Evolutionary conservation across 2,797 vertebrate species (phyloP), one percentile per base, ranked within the genome.

Genomic region (Notoglanidium macrostoma): DNA sequence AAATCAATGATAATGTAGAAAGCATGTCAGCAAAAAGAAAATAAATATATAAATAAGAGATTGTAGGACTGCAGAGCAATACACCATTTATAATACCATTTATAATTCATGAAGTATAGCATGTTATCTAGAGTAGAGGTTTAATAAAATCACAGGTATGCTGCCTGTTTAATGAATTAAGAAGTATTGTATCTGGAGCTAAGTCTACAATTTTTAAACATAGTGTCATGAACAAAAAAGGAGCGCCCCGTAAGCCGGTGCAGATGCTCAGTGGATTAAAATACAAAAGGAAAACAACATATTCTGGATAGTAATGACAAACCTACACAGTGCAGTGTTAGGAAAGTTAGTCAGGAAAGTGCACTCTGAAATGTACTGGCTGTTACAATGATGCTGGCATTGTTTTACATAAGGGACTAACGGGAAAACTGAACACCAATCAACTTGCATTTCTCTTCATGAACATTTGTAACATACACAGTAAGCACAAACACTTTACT

Each of bases 1-100:
- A 29, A 65, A 12, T 65, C 11, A n/a, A 12, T 14, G 11, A 3
- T 35, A 35, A 10, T 11, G 2, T 23, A 26, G 21, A 73, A 73
- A 21, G 11, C 93, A 91, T 51, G 26, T n/a, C 26, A 76, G 2
- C 74, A 78, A 21, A 55, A 78, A 78, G 2, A 54, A 15, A 55
- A 55, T 21, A 32, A 19, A 32, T 10, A 89, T 88, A 93, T 93
- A 87, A 92, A 51, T 72, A 72, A 23, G 3, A 72, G 35, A 10
- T 19, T 76, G 73, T 29, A 76, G 40, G 92, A 91, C 91, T 91
- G 93, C 89, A 87, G 90, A 90, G 84, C 89, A 89, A 59, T 59
- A 57, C 77, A 57, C 29, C n/a, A 35, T 57, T 55, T 61, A 61
- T 23, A 61, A 61, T 61, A 9, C 11, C 5, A 61, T 80, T 23